Conservation (phyloP, 92 coral and sea anemone genomes). For the Hydrozoanthus gracilis region DNA sequence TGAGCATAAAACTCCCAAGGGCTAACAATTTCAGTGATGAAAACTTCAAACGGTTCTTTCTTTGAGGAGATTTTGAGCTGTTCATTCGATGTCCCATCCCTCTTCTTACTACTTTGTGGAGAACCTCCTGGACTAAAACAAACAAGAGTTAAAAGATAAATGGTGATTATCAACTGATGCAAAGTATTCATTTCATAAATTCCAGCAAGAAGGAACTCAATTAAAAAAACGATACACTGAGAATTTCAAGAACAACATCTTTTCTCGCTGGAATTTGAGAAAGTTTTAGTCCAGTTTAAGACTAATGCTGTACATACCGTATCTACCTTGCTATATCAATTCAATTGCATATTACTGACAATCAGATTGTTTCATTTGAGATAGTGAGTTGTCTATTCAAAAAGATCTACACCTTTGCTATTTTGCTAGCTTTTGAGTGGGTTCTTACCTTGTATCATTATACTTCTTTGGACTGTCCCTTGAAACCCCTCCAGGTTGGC, state of each 20-base stretch:
- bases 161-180: not conserved
- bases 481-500: not conserved
- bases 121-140: slow-evolving; percentile 13
- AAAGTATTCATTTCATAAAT: not conserved
- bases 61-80: not conserved
- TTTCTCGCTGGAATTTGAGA: too few relatives aligned
- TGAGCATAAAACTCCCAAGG: slow-evolving; percentile 78
- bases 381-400: too few relatives aligned
- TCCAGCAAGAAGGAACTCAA: too few relatives aligned
- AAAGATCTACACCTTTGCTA: too few relatives aligned
- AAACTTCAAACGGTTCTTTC: slow-evolving; percentile 62
- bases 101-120: not conserved
- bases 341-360: too few relatives aligned
- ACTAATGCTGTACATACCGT: too few relatives aligned
- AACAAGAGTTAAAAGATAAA: not conserved
- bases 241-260: too few relatives aligned
- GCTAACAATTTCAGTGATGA: slow-evolving; percentile 68
- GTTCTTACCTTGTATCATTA: not conserved
- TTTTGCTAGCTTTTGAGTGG: not conserved
- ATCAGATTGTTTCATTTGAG: too few relatives aligned
- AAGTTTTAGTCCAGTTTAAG: too few relatives aligned
- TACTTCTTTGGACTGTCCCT: not conserved
- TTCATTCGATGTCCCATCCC: not conserved
- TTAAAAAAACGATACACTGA: too few relatives aligned
- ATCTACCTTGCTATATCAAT: too few relatives aligned